phyloP scores from a whole-genome alignment of 2,113 vertebrate genomes.

The Sorex fumeus region DNA sequence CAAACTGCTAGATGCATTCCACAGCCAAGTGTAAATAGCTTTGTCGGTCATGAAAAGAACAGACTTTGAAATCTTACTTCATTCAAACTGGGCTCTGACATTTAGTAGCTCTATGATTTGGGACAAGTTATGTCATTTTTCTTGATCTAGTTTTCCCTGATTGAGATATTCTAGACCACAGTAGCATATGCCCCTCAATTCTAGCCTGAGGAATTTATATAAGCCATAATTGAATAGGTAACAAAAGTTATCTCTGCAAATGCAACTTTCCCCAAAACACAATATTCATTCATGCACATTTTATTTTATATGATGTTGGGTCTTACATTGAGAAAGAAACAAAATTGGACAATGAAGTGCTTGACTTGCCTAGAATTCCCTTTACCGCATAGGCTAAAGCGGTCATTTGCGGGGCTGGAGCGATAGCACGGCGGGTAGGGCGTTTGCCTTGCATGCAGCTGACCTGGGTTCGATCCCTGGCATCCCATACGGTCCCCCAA shows the following conservation, averaged over 20 bases:
- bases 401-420: conserved; percentile 11
- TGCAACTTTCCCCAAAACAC: background rate
- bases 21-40: conserved; percentile 10
- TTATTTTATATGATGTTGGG: background rate
- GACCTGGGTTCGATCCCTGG: no score
- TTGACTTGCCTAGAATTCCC: background rate
- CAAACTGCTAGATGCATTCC: background rate
- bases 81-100: conserved; percentile 7
- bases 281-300: background rate
- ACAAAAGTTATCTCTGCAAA: background rate
- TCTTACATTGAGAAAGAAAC: conserved; percentile 31
- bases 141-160: conserved; percentile 37
- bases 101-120: background rate
- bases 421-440: no score
- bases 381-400: background rate
- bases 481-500: no score
- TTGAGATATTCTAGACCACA: background rate
- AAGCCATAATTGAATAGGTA: background rate
- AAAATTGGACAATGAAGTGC: background rate
- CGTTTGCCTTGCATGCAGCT: no score
- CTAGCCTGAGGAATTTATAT: background rate
- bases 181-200: background rate
- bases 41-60: background rate
- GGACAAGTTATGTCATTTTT: conserved; percentile 40
- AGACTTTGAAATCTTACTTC: no score